Evolutionary conservation across 2,888 invertebrate genomes (phyloP), one percentile per base, ranked within the genome.

Genomic region (Labia minor): DNA sequence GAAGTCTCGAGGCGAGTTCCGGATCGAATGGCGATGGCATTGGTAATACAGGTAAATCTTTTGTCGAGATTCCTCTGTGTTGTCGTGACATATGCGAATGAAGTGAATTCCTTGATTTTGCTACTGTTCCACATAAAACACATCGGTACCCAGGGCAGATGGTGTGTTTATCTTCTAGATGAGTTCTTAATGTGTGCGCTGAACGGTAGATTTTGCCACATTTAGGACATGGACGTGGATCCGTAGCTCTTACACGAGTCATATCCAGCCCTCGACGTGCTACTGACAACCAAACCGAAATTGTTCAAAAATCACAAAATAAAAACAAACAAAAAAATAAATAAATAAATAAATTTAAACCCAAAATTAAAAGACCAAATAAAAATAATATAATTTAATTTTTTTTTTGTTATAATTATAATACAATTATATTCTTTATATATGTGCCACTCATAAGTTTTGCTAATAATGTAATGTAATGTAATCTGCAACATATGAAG

Each of bases 51-150:
- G 94, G 94, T 73, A 94, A 81, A 78, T 94, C 94, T 81, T 94
- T 93, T 73, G 93, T 94, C 76, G 92, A 92, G 76, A 94, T 93
- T 70, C 93, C 94, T 68, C 94, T 86, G 78, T 94, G 94, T 76
- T 94, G 94, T 64, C 94, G 86, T 68, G 91, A 92, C 94, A 94
- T 94, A 79, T 94, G 94, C 68, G 93, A 93, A 80, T 94, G 94
- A 66, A 94, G 81, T 0, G 92, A 92, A 79, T 94, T 94, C 71
- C 94, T 85, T 0, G 92, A 92, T 78, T 94, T 94, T 62, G 94
- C 94, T 68, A 94, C 93, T 0, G 94, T 94, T 69, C 94, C 93
- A 78, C 94, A 94, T 1, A 94, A 81, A 1, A 93, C 93, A 78
- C 94, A 94, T 65, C 94, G 85, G 76, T 93, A 94, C 65, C 94